These are phyloP conservation scores for Magallana ariakensis DNA, from an alignment of 1,140 invertebrate species.

Conservation along the genomic window DNA sequence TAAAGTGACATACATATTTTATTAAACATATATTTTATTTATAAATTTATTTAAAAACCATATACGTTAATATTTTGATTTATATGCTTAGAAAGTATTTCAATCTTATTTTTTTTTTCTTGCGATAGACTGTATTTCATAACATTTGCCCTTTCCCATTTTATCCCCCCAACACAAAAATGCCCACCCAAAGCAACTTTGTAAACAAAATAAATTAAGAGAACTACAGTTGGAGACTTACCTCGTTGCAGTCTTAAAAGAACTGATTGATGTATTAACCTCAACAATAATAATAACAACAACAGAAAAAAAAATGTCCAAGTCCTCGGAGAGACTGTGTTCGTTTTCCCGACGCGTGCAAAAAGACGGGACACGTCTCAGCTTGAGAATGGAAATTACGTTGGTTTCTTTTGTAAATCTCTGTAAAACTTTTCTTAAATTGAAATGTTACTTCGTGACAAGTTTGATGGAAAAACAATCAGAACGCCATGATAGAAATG, in stretches of 20 bases:
- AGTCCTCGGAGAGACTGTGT: too few relatives aligned
- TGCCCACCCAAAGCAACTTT: not conserved
- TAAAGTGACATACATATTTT: too few relatives aligned
- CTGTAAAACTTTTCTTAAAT: not conserved
- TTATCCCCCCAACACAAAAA: not conserved
- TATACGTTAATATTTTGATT: too few relatives aligned
- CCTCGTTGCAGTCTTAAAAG: not conserved
- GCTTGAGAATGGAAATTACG: not conserved
- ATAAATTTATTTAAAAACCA: too few relatives aligned
- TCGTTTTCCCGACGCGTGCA: not conserved
- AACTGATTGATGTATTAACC: not conserved
- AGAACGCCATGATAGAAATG: not conserved
- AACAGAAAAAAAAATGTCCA: too few relatives aligned
- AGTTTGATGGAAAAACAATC: slow-evolving; percentile 9
- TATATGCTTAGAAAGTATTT: too few relatives aligned
- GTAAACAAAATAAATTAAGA: not conserved
- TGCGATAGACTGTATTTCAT: too few relatives aligned
- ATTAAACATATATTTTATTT: too few relatives aligned
- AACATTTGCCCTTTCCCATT: too few relatives aligned
- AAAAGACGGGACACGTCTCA: not conserved
- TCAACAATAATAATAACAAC: too few relatives aligned
- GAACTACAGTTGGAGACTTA: not conserved
- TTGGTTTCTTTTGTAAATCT: not conserved
- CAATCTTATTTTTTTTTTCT: too few relatives aligned
- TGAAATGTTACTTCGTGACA: not conserved